These are phyloP conservation scores for Tanypteryx hageni DNA, from an alignment of 2,888 invertebrate genomes.

Conservation along the genomic window DNA sequence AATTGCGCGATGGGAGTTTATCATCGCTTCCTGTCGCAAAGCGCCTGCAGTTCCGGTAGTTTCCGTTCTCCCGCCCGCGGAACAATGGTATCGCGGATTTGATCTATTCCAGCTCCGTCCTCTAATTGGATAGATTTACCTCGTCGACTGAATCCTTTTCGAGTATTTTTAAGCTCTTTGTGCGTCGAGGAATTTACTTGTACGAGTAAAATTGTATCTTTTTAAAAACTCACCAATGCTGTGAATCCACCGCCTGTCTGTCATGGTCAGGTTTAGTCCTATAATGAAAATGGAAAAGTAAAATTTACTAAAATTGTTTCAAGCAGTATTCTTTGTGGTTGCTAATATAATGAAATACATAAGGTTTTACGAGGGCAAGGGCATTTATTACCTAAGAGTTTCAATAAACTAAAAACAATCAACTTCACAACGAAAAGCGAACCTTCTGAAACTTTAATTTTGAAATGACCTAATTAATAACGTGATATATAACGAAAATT, in stretches of 20 bases:
- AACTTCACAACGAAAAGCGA: no score
- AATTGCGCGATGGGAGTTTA: no score
- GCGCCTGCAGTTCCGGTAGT: neutral
- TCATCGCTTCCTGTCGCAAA: neutral
- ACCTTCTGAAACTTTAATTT: no score
- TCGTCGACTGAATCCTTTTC: neutral
- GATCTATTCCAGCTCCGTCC: neutral
- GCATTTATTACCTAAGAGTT: no score
- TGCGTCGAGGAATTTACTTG: neutral
- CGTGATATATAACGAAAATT: no score
- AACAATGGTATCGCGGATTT: neutral
- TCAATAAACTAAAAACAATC: no score
- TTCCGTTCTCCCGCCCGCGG: neutral
- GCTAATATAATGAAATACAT: no score
- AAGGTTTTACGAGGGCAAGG: no score
- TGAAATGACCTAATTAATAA: no score
- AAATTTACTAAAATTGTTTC: neutral
- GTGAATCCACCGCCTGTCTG: slow-evolving; percentile 27
- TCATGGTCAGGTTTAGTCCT: slow-evolving; percentile 51
- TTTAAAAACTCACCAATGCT: slow-evolving; percentile 51
- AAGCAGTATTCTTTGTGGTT: no score
- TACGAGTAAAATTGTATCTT: no score
- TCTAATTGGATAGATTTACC: neutral
- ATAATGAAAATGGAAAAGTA: neutral
- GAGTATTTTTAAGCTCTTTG: neutral